Conservation (phyloP, 92 coral and sea anemone species). For the Diadumene lineata region DNA sequence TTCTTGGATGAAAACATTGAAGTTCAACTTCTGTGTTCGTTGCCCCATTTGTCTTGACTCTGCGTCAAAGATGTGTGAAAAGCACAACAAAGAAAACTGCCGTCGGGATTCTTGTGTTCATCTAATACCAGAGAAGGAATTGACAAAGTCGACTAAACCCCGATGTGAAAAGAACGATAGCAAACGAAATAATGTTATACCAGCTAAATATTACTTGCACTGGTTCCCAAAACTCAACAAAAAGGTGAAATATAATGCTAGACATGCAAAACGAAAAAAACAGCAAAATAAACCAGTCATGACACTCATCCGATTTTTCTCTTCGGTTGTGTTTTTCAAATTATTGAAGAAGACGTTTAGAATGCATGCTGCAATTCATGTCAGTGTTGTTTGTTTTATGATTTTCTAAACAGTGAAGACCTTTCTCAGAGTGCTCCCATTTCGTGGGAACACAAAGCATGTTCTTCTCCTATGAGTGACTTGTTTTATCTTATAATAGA, state of each 20-base stretch:
- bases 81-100: not conserved
- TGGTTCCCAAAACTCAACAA: conserved; percentile 6
- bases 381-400: too few species aligned
- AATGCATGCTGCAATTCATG: too few species aligned
- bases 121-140: not conserved
- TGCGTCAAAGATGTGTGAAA: too few species aligned
- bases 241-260: too few species aligned
- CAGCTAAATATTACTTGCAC: not conserved
- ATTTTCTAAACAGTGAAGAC: too few species aligned
- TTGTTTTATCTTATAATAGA: too few species aligned
- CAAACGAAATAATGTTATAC: not conserved
- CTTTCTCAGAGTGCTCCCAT: too few species aligned
- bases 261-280: too few species aligned
- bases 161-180: not conserved
- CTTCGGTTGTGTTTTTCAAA: too few species aligned
- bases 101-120: not conserved
- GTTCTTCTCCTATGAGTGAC: too few species aligned
- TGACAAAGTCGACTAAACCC: not conserved
- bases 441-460: too few species aligned
- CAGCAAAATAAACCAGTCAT: not conserved
- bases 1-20: conserved; percentile 35
- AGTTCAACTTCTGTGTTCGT: conserved; percentile 21
- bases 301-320: not conserved
- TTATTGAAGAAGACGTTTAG: too few species aligned
- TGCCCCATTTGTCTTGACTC: conserved; percentile 38